These are phyloP conservation scores for Ectemnius cavifrons DNA, from an alignment of 2,888 invertebrate genomes.

Conservation along the genomic window DNA sequence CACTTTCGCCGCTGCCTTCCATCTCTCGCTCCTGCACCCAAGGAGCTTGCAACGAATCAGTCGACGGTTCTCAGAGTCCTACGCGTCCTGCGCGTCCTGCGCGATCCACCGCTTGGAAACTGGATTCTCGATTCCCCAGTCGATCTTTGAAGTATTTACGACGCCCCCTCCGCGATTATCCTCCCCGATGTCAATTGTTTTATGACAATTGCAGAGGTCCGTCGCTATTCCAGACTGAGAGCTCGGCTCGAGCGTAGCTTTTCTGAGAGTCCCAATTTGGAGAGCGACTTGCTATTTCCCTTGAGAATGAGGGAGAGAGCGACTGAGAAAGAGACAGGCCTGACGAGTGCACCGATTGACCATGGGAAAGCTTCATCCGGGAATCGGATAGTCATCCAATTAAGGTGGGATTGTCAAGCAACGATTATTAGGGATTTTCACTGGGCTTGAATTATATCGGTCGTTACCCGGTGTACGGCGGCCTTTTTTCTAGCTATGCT, in stretches of 20 bases:
- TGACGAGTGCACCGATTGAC: slow-evolving; percentile 5
- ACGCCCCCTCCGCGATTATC: slow-evolving; percentile 50
- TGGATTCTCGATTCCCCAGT: slow-evolving; percentile 60
- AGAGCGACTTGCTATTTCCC: slow-evolving; percentile 24
- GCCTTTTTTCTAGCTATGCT: too few species aligned
- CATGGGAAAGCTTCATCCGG: slow-evolving; percentile 13
- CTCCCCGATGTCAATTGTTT: slow-evolving; percentile 45
- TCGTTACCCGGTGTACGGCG: neutral
- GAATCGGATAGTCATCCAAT: slow-evolving; percentile 46
- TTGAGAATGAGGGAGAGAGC: neutral
- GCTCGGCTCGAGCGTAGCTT: neutral
- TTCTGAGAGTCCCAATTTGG: slow-evolving; percentile 26
- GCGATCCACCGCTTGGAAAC: slow-evolving; percentile 34
- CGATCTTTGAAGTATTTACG: slow-evolving; percentile 61
- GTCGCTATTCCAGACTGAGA: slow-evolving; percentile 16
- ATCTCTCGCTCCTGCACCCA: neutral
- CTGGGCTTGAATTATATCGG: slow-evolving; percentile 4
- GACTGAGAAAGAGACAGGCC: neutral
- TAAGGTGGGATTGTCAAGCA: slow-evolving; percentile 26
- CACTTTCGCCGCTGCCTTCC: slow-evolving; percentile 2
- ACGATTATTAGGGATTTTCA: slow-evolving; percentile 4
- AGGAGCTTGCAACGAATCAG: too few species aligned
- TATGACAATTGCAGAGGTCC: slow-evolving; percentile 46
- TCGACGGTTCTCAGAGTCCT: too few species aligned
- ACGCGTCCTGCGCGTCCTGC: slow-evolving; percentile 38